A percentile compares a stretch with the other conserved stretches of the same genome.
Evolutionary conservation across 2,797 vertebrate species (phyloP).

Genomic region (Anableps anableps): DNA sequence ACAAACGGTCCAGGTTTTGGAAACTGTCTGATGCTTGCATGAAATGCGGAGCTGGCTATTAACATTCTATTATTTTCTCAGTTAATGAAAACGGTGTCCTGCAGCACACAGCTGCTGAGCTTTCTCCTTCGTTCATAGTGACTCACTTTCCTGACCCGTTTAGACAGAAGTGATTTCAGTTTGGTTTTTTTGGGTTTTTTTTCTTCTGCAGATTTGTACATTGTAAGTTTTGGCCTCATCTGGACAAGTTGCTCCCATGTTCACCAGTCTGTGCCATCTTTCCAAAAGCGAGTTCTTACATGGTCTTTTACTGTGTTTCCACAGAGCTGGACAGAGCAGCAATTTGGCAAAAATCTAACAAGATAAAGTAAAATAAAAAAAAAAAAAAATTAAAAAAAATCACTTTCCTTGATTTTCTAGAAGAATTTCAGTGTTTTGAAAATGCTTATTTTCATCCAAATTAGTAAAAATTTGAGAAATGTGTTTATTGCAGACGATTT

Average conservation of each 20-base stretch:
- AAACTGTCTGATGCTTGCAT: background rate
- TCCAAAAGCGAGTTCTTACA: background rate
- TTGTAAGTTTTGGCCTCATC: background rate
- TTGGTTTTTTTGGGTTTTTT: too few species aligned
- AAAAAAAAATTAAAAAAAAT: too few species aligned
- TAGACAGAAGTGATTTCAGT: too few species aligned
- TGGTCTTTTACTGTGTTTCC: background rate
- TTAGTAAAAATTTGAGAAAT: too few species aligned
- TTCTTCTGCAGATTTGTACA: background rate
- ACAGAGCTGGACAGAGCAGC: too few species aligned
- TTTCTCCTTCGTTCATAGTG: background rate
- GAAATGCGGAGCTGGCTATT: background rate
- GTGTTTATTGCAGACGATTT: background rate
- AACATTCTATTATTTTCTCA: background rate
- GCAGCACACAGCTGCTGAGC: background rate
- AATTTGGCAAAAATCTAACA: background rate
- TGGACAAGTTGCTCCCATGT: background rate
- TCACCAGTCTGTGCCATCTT: background rate
- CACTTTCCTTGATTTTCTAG: background rate
- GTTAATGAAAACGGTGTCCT: background rate
- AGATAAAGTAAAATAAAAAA: too few species aligned
- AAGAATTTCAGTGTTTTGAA: background rate
- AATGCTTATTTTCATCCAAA: too few species aligned
- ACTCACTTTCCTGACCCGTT: background rate
- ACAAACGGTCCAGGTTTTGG: background rate